Conservation (phyloP, 2,888 invertebrate species). For the Conomelus anceps region DNA sequence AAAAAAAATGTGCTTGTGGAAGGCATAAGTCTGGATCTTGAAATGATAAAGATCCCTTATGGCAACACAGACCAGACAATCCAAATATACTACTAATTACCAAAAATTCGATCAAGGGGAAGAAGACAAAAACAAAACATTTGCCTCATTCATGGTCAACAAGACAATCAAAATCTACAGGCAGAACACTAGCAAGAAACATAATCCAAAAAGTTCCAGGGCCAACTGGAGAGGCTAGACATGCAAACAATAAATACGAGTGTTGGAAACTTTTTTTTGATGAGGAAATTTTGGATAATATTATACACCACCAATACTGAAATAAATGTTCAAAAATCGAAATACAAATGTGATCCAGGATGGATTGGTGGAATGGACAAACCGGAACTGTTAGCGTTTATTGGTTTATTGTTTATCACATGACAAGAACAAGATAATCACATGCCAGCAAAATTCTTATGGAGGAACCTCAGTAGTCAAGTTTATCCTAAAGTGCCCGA, state of each 20-base stretch:
- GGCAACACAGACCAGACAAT: neutral
- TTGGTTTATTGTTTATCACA: neutral
- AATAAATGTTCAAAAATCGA: neutral
- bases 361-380: neutral
- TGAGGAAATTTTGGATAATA: neutral
- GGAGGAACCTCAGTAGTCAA: neutral
- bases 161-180: neutral
- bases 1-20: neutral
- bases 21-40: neutral
- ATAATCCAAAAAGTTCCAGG: neutral
- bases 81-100: neutral
- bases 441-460: neutral
- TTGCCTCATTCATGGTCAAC: neutral
- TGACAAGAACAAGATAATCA: neutral
- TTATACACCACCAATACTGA: neutral
- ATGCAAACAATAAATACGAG: neutral
- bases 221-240: neutral
- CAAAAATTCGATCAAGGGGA: no score
- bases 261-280: neutral
- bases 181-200: neutral
- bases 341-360: neutral
- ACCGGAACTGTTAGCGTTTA: neutral
- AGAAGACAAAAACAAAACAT: neutral
- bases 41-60: neutral
- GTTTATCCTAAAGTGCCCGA: neutral